These are phyloP conservation scores for Beaufortia kweichowensis DNA, from an alignment of 2,113 vertebrate genomes.

Conservation along the genomic window DNA sequence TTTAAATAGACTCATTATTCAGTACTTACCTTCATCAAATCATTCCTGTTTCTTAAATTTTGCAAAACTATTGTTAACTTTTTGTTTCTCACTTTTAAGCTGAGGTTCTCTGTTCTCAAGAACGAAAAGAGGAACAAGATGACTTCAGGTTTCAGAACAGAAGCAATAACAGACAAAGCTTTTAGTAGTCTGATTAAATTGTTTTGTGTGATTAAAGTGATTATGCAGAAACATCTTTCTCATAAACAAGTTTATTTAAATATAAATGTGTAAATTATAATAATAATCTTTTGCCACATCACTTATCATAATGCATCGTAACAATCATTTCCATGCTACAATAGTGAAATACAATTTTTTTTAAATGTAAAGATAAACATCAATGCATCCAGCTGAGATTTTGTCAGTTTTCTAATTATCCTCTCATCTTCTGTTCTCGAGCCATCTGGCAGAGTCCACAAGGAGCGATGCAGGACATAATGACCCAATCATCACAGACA, in stretches of 20 bases:
- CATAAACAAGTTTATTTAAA: background rate
- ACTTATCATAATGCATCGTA: too few relatives aligned
- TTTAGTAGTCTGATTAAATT: background rate
- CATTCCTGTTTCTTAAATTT: background rate
- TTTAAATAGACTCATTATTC: background rate
- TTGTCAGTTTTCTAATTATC: conserved; percentile 44
- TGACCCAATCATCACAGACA: conserved; percentile 75
- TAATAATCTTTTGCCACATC: too few relatives aligned
- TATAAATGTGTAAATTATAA: too few relatives aligned
- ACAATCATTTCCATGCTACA: too few relatives aligned
- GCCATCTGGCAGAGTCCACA: conserved; percentile 79
- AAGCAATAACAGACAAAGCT: background rate
- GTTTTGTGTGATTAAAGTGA: background rate
- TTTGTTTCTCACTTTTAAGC: conserved; percentile 4
- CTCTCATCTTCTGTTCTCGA: conserved; percentile 72
- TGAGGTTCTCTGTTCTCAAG: background rate
- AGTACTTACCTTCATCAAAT: conserved; percentile 37
- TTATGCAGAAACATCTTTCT: background rate
- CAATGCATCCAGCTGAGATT: background rate
- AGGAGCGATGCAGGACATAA: conserved; percentile 68
- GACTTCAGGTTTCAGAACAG: background rate
- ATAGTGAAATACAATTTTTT: too few relatives aligned
- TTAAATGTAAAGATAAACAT: too few relatives aligned
- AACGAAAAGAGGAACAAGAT: conserved; percentile 54
- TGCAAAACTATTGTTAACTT: background rate